Evolutionary conservation across 2,888 invertebrate genomes (phyloP).

Genomic region (Drosophila paramelanica): DNA sequence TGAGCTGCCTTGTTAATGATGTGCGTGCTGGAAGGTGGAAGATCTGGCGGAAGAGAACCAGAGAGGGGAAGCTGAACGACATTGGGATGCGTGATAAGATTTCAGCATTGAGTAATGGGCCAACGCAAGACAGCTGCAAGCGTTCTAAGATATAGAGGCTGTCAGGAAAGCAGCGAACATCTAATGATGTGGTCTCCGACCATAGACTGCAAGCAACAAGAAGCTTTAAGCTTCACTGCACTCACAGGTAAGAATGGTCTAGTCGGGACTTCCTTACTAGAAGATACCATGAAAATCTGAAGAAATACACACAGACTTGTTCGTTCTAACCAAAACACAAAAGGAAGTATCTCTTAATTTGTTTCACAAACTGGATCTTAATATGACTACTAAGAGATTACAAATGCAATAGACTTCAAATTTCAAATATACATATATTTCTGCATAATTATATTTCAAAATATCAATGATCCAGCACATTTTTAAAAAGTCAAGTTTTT

Average conservation of each 20-base stretch:
- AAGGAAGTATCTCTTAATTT: too few relatives aligned
- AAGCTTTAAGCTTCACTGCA: background rate
- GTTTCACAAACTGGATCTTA: too few relatives aligned
- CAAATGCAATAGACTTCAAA: too few relatives aligned
- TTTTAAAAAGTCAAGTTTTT: too few relatives aligned
- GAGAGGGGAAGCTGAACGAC: background rate
- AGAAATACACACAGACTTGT: too few relatives aligned
- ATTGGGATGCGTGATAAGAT: slow-evolving; percentile 58
- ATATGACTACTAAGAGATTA: too few relatives aligned
- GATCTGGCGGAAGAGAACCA: background rate
- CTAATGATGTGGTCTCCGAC: slow-evolving; percentile 24
- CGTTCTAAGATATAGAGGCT: slow-evolving; percentile 24
- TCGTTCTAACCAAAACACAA: too few relatives aligned
- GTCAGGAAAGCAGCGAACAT: slow-evolving; percentile 14
- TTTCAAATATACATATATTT: too few relatives aligned
- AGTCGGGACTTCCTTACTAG: too few relatives aligned
- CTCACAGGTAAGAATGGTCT: background rate
- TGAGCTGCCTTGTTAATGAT: slow-evolving; percentile 60
- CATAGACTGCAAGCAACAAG: background rate
- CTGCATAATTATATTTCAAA: too few relatives aligned
- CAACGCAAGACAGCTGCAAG: slow-evolving; percentile 51
- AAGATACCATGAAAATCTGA: too few relatives aligned
- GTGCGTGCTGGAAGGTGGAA: slow-evolving; percentile 46
- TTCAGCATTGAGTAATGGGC: slow-evolving; percentile 61
- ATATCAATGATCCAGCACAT: too few relatives aligned